Evolutionary conservation across 2,888 invertebrate genomes (phyloP).

Genomic region (Chalcosyrphus nemorum): DNA sequence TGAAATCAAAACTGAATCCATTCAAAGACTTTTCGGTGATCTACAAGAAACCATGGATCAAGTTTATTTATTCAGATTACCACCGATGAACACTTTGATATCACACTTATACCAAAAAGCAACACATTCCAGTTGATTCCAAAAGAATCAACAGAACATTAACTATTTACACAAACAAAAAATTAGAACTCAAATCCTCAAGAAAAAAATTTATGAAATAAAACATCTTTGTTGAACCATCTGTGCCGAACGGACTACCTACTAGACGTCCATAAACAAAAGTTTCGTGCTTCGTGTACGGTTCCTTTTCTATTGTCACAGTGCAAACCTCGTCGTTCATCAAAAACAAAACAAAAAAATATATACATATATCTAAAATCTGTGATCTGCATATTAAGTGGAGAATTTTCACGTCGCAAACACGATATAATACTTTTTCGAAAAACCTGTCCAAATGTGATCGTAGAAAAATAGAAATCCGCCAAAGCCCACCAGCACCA

Average conservation of each 20-base stretch:
- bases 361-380: conserved; percentile 16
- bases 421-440: background rate
- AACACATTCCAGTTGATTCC: conserved; percentile 11
- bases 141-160: background rate
- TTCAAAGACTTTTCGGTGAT: too few species aligned
- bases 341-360: background rate
- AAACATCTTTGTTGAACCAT: conserved; percentile 32
- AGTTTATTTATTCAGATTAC: background rate
- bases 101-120: conserved; percentile 13
- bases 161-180: background rate
- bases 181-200: too few species aligned
- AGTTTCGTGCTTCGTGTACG: conserved; percentile 11
- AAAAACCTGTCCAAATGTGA: conserved; percentile 39
- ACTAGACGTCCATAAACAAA: conserved; percentile 22
- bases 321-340: background rate
- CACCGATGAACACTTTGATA: background rate
- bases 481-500: conserved; percentile 51
- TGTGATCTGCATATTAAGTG: conserved; percentile 46
- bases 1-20: too few species aligned
- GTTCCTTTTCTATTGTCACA: conserved; percentile 47
- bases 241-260: conserved; percentile 19
- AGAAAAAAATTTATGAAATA: conserved; percentile 1
- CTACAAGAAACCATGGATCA: background rate
- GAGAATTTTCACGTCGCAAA: conserved; percentile 29
- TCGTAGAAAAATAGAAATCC: conserved; percentile 51